phyloP scores from a whole-genome alignment of 2,797 vertebrate genomes.

The Myripristis murdjan region DNA sequence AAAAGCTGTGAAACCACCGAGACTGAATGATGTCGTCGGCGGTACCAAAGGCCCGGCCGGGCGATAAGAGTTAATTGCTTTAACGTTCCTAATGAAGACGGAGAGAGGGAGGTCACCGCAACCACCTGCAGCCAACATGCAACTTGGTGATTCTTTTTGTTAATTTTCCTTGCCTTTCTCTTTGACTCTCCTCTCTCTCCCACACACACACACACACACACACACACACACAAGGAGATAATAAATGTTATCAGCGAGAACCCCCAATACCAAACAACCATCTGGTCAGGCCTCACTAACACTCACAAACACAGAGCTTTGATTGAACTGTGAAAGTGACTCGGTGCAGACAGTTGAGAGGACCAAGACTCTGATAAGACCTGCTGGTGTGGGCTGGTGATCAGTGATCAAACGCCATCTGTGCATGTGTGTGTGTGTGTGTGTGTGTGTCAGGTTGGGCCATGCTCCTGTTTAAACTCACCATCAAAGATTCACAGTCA shows the following conservation, averaged over 20 bases:
- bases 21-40: conserved; percentile 14
- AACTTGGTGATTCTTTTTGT: conserved; percentile 53
- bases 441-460: conserved; percentile 37
- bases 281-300: conserved; percentile 1
- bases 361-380: conserved; percentile 55
- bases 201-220: conserved; percentile 22
- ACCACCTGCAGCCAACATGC: conserved; percentile 51
- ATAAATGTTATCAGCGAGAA: conserved; percentile 5
- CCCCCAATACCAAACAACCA: background rate
- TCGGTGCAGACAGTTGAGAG: conserved; percentile 43
- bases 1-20: conserved; percentile 30
- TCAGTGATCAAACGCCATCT: conserved; percentile 53
- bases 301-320: conserved; percentile 35
- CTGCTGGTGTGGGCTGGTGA: conserved; percentile 32
- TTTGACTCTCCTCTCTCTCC: conserved; percentile 33
- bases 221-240: conserved; percentile 32
- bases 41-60: conserved; percentile 19
- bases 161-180: conserved; percentile 48
- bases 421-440: too few species aligned
- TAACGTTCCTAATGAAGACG: conserved; percentile 44
- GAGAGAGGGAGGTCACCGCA: conserved; percentile 38
- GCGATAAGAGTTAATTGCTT: conserved; percentile 55
- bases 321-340: conserved; percentile 67
- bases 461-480: conserved; percentile 38
- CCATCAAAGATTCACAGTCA: background rate